These are phyloP conservation scores for Urocynchramus pylzowi DNA, from an alignment of 2,113 vertebrate species.

Conservation along the genomic window DNA sequence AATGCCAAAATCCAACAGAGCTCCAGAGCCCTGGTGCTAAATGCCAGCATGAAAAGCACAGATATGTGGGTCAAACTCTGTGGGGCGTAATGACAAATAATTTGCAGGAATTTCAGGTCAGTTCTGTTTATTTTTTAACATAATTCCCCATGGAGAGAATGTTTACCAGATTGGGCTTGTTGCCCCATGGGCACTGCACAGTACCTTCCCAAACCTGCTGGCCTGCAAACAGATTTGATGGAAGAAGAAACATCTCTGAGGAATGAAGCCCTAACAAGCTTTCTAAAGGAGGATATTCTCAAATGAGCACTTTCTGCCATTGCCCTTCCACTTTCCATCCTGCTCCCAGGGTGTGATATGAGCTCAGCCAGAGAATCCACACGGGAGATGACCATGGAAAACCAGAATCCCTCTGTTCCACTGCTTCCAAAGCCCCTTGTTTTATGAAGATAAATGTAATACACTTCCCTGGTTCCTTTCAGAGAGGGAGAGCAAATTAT, in stretches of 20 bases:
- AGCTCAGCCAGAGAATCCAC: not conserved
- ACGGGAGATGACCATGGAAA: fast-evolving
- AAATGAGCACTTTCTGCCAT: not conserved
- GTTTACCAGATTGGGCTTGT: not conserved
- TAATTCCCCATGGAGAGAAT: not conserved
- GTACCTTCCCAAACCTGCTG: not conserved
- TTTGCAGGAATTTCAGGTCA: not conserved
- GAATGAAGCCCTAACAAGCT: not conserved
- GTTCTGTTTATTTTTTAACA: not conserved
- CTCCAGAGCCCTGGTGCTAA: not conserved
- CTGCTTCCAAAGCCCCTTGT: not conserved
- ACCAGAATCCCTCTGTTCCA: not conserved
- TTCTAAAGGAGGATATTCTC: not conserved
- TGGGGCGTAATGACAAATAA: not conserved
- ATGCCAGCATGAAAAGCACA: not conserved
- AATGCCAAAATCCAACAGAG: not conserved
- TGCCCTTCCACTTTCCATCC: not conserved
- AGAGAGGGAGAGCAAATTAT: not conserved
- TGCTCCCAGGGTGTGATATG: not conserved
- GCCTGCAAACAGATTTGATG: not conserved
- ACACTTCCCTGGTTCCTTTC: not conserved
- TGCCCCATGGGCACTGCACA: not conserved
- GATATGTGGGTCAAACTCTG: not conserved
- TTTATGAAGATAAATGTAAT: constrained; percentile 47
- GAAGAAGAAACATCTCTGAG: not conserved